Base-by-base conservation (phyloP, 2,797 vertebrate species). In the Sciurus carolinensis region DNA sequence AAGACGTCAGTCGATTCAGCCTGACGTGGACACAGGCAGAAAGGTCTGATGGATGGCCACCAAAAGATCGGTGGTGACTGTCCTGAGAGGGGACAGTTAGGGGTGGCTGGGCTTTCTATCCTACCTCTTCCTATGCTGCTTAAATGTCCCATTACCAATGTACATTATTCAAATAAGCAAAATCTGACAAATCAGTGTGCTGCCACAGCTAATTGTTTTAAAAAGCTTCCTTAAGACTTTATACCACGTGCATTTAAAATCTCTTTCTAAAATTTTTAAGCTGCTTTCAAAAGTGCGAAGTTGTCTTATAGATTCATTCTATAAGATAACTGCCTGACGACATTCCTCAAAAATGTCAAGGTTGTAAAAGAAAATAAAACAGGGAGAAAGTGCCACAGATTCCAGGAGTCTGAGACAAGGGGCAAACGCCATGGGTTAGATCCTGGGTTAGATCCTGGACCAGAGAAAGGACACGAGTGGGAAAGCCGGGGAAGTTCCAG, bases 21-120 rank as follows among this genome's bases (percentile, higher is more conserved):
- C 54, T 42, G 73, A 72, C 1, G 0, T 11, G 47, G 30, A 28
- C 26, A 18, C 1, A 3, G 1, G 2, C 36, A 77, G 52, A 67
- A 6, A 39, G 15, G 72, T 18, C 80, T 36, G 7, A 12, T 0
- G 4, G 44, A 73, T 14, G 59, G 26, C 62, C 77, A 26, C n/a
- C 1, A n/a, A 47, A 18, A 59, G 24, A 39, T 44, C 39, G 1
- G 2, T 1, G 14, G 76, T 1, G 69, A 50, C 12, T 24, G 33
- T 30, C 44, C 64, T 22, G 28, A 72, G 5, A 14, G 0, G 66
- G 10, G 6, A 44, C 9, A 1, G 0, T 14, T 0, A 42, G 7
- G 44, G 26, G 6, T 24, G n/a, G 14, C 13, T 5, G 10, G 76
- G 15, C 67, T 75, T 73, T 69, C n/a, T 54, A 10, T 5, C 30